Conservation (phyloP, 1,140 invertebrate species). For the Himalopsyche phryganea region DNA sequence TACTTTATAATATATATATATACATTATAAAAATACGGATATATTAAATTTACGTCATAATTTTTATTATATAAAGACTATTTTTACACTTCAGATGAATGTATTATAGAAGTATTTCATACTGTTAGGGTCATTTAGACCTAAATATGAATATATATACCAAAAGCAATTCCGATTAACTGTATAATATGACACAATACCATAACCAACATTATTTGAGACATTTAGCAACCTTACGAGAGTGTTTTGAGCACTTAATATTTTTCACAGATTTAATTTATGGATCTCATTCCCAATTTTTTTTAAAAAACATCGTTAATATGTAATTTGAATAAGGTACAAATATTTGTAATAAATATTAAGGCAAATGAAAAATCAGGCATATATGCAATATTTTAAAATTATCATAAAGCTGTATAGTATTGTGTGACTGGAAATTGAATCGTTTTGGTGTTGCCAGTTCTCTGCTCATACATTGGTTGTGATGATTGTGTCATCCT, state of each 20-base stretch:
- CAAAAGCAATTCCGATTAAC: background rate
- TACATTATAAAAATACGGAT: constrained; percentile 17
- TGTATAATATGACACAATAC: background rate
- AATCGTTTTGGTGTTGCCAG: too few species aligned
- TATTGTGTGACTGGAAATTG: too few species aligned
- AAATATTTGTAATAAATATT: too few species aligned
- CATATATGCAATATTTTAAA: too few species aligned
- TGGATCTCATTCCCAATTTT: background rate
- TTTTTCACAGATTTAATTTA: background rate
- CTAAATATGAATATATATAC: background rate
- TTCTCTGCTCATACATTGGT: too few species aligned
- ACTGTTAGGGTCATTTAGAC: background rate
- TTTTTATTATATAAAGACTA: constrained; percentile 30
- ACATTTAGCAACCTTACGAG: background rate
- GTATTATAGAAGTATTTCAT: constrained; percentile 15
- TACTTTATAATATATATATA: constrained; percentile 23
- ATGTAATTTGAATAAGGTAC: too few species aligned
- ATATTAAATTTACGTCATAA: constrained; percentile 25
- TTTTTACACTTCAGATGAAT: constrained; percentile 29
- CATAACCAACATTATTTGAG: background rate
- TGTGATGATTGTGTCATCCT: too few species aligned
- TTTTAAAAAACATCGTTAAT: too few species aligned
- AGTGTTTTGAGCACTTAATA: background rate
- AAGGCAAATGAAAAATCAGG: too few species aligned
- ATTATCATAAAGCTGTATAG: too few species aligned